A percentile compares a stretch with the other conserved stretches of the same genome.
Conservation (phyloP, 1,140 invertebrate species). For the Eulimnadia texana region DNA sequence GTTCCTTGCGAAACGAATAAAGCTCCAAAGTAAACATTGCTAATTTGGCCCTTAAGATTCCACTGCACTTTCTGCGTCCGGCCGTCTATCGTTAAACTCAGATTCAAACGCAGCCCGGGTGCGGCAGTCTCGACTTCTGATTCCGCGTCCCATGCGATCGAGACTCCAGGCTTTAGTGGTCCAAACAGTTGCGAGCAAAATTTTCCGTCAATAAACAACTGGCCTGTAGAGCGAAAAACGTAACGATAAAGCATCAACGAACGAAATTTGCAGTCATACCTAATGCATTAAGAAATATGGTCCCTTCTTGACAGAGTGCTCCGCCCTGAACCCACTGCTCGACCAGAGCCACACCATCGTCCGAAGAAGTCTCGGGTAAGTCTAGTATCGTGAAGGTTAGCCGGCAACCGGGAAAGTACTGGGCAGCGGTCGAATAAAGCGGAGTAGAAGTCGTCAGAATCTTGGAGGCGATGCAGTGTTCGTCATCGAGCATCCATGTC, state of each 20-base stretch:
- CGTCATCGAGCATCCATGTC: conserved; percentile 20
- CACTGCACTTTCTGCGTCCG: neutral
- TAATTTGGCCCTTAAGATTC: neutral
- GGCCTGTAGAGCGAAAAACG: conserved; percentile 16
- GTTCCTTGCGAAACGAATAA: neutral
- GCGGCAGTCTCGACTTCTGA: conserved; percentile 5
- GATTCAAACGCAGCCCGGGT: conserved; percentile 14
- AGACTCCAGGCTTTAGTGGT: conserved; percentile 16
- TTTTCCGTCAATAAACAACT: conserved; percentile 21
- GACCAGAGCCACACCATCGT: conserved; percentile 20
- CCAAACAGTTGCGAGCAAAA: neutral
- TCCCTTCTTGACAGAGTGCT: conserved; percentile 19
- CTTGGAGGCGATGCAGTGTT: conserved; percentile 21
- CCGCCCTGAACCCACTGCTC: conserved; percentile 16
- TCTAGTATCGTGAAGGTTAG: conserved; percentile 22
- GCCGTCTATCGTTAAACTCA: neutral
- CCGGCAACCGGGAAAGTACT: conserved; percentile 21
- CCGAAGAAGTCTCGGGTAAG: conserved; percentile 16
- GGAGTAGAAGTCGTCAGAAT: conserved; percentile 1
- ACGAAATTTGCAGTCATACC: conserved; percentile 17
- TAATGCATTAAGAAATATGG: conserved; percentile 19
- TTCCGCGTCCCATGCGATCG: conserved; percentile 22
- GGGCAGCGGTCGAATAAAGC: conserved; percentile 18
- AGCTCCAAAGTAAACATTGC: neutral
- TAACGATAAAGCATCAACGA: neutral